Percentiles rank a stretch among this genome's conserved stretches.
Conservation (phyloP, 2,113 vertebrate genomes). For the Climacteris rufus region DNA sequence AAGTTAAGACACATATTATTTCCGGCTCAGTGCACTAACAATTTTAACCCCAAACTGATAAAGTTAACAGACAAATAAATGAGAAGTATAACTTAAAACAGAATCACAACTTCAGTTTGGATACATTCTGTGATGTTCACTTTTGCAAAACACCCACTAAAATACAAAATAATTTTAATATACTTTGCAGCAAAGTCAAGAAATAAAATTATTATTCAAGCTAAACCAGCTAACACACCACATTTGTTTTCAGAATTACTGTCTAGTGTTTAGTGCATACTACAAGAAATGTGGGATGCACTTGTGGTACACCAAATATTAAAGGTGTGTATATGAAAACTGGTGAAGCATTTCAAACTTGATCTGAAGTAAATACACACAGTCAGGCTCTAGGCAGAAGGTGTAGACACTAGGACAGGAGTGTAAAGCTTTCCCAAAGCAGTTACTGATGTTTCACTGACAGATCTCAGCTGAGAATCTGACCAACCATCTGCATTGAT, state of each 20-base stretch:
- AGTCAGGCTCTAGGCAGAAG: not conserved
- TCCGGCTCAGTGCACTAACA: not conserved
- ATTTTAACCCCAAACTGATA: not conserved
- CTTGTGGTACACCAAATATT: not conserved
- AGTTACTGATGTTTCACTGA: not conserved
- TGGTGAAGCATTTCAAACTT: not conserved
- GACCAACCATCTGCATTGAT: not conserved
- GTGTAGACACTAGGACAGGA: not conserved
- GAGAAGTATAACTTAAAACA: not conserved
- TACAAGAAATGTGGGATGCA: not conserved
- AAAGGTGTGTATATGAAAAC: not conserved
- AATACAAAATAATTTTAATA: not conserved
- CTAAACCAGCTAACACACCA: not conserved
- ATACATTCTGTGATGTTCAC: not conserved
- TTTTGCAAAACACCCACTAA: not conserved
- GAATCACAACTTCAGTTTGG: not conserved
- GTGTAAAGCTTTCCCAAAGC: not conserved
- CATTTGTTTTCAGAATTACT: not conserved
- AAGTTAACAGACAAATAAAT: not conserved
- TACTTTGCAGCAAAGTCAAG: not conserved
- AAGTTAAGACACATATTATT: not conserved
- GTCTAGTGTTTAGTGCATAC: not conserved
- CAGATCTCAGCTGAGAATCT: not conserved
- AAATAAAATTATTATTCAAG: not conserved
- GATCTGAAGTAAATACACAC: not conserved